phyloP scores from a whole-genome alignment of 2,113 vertebrate genomes.

The Anguilla rostrata region DNA sequence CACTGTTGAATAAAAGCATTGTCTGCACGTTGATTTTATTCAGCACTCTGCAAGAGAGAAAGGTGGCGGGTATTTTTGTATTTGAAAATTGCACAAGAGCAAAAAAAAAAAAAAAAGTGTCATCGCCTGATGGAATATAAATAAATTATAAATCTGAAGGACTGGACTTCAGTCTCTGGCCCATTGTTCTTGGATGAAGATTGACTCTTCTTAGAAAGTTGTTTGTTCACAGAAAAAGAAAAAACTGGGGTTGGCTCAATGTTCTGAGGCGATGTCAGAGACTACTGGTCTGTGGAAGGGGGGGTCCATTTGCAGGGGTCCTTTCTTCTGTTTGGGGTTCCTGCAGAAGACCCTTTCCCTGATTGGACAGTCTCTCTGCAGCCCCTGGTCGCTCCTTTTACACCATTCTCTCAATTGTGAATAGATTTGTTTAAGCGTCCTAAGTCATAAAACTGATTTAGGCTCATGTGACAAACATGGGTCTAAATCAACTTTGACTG shows the following conservation, averaged over 20 bases:
- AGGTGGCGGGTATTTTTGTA: slow-evolving; percentile 40
- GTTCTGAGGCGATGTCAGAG: slow-evolving; percentile 6
- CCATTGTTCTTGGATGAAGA: slow-evolving; percentile 34
- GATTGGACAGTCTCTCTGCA: not conserved
- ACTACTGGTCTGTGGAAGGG: not conserved
- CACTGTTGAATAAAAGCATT: slow-evolving; percentile 70
- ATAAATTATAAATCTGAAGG: slow-evolving; percentile 46
- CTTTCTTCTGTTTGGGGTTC: not conserved
- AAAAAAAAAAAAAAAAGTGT: slow-evolving; percentile 49
- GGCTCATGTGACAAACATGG: not conserved
- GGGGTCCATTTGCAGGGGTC: not conserved
- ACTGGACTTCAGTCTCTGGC: slow-evolving; percentile 43
- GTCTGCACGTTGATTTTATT: slow-evolving; percentile 50
- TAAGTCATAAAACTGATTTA: not conserved
- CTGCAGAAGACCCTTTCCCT: not conserved
- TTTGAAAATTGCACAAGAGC: slow-evolving; percentile 37
- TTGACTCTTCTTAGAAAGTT: slow-evolving; percentile 18
- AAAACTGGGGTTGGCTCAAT: slow-evolving; percentile 13
- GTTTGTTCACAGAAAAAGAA: slow-evolving; percentile 5
- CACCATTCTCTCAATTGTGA: not conserved
- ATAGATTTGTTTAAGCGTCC: not conserved
- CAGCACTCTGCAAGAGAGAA: slow-evolving; percentile 46
- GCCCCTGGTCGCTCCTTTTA: not conserved
- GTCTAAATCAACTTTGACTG: not conserved
- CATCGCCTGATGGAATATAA: slow-evolving; percentile 52